phyloP scores from a whole-genome alignment of 2,888 invertebrate genomes.

The Geophilus truncorum region DNA sequence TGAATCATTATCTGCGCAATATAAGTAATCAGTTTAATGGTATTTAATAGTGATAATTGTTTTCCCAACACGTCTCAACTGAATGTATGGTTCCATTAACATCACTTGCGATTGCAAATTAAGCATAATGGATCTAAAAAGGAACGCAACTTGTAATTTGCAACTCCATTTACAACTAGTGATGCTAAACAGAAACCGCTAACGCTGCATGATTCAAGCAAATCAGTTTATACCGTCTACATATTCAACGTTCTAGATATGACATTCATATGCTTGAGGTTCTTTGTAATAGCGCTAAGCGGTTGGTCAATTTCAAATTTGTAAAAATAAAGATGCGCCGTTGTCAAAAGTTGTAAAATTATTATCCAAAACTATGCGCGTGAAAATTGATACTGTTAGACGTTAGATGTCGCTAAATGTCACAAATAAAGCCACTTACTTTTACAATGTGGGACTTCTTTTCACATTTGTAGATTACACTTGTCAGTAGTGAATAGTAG shows the following conservation, averaged over 20 bases:
- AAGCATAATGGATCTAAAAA: not conserved
- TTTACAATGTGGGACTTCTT: too few species aligned
- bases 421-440: too few species aligned
- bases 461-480: too few species aligned
- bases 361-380: too few species aligned
- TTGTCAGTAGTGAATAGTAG: too few species aligned
- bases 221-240: not conserved
- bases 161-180: not conserved
- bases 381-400: too few species aligned
- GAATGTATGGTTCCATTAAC: not conserved
- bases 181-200: not conserved
- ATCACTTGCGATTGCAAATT: not conserved
- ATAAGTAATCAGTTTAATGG: not conserved
- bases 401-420: too few species aligned
- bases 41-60: not conserved
- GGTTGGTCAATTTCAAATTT: not conserved
- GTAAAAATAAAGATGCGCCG: not conserved
- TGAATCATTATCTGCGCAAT: too few species aligned
- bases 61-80: not conserved
- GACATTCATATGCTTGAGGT: not conserved
- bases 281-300: not conserved
- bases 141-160: not conserved
- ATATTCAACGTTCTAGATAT: not conserved
- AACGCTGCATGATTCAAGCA: not conserved
- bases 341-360: not conserved